Base-by-base conservation (phyloP, 2,888 invertebrate species). In the Erannis defoliaria region DNA sequence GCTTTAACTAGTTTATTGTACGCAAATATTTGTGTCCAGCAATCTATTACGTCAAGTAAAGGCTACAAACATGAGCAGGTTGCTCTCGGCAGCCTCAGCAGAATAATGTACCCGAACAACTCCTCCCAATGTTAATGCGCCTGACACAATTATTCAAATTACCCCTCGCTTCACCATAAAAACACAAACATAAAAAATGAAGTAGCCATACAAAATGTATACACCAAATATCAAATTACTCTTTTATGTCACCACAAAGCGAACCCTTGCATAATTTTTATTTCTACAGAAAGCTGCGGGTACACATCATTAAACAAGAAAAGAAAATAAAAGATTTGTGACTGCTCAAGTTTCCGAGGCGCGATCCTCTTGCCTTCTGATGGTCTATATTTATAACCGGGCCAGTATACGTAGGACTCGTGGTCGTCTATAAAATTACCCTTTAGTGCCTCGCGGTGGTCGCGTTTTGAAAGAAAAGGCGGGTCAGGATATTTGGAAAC, bases 51-150 rank as follows among this genome's bases (percentile, higher is more conserved):
- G 42, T 21, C n/a, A 21, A 42, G 21, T 76, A 76, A 72, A 73
- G 67, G 71, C 62, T 64, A 77, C 82, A 82, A 80, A 81, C 79
- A 81, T 72, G 73, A 74, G 73, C 76, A 74, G 72, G 70, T 60
- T 73, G 48, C 70, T 68, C 72, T 65, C 65, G 62, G 68, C 68
- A 57, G 60, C 72, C 71, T 75, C n/a, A n/a, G n/a, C n/a, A n/a
- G 74, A 77, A 82, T 84, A 84, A 84, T 83, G 77, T 82, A 83
- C 72, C 70, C 71, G 71, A 73, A 77, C 74, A 72, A 77, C 73
- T 73, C 75, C 71, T 76, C 71, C 79, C 72, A 79, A 78, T 80
- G 76, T 8, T 79, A 73, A 75, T 68, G 71, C 62, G 66, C 63
- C 64, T 76, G 76, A 75, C 76, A 78, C 75, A 75, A 77, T 78